phyloP scores from a whole-genome alignment of 2,888 invertebrate species.

The Cylindroiulus punctatus region DNA sequence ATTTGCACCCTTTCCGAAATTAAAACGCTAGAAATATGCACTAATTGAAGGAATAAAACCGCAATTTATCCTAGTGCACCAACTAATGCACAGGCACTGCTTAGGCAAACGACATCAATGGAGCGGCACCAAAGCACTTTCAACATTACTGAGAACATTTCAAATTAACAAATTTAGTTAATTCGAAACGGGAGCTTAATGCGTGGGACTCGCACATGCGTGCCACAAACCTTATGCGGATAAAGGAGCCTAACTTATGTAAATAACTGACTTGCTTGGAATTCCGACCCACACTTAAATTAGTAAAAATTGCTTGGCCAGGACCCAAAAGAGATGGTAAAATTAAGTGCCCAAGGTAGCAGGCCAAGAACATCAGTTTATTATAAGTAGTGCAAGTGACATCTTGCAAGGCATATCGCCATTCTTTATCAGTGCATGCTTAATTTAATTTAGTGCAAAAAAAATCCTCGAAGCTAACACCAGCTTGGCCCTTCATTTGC shows the following conservation, averaged over 20 bases:
- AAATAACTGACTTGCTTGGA: neutral
- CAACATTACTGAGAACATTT: neutral
- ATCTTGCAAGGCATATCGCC: neutral
- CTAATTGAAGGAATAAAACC: constrained; percentile 5
- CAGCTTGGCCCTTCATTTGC: neutral
- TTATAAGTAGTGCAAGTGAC: neutral
- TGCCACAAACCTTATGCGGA: neutral
- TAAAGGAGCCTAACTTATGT: neutral
- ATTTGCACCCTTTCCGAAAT: neutral
- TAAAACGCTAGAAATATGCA: constrained; percentile 1
- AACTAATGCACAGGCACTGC: neutral
- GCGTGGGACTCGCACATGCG: neutral
- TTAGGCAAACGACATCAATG: neutral
- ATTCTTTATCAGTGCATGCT: neutral
- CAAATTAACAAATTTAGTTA: neutral
- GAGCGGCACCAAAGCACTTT: neutral
- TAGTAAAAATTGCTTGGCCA: neutral
- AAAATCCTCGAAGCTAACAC: neutral
- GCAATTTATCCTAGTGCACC: neutral
- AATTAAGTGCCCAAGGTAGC: constrained; percentile 27
- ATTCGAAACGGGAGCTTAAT: neutral
- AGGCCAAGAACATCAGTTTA: neutral
- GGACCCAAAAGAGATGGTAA: neutral
- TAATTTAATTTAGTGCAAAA: constrained; percentile 10
- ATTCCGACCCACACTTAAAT: neutral